Base-by-base conservation (phyloP, 2,797 vertebrate genomes). In the Picus viridis region DNA sequence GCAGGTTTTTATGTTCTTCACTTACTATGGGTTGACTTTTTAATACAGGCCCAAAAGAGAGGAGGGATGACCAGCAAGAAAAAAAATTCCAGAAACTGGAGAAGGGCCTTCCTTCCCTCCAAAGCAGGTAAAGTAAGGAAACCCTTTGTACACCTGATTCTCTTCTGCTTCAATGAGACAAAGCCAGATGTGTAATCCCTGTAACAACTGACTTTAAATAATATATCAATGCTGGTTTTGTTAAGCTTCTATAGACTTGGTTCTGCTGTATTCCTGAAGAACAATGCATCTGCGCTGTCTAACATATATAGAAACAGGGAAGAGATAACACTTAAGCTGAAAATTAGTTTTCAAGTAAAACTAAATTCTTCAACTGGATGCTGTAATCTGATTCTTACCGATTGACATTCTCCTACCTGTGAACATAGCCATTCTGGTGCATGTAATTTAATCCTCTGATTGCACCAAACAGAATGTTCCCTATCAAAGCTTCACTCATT, bases 401-500 rank as follows among this genome's bases (percentile, higher is more conserved):
- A 47, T 4, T 85, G 30, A 69, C n/a, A 43, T 75, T 93, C 34
- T 88, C 91, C 70, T 97, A 99, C 99, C 99, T 98, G 98, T 99
- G 99, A 97, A 99, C 98, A 83, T 98, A 99, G 95, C 99, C 98
- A 90, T 99, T 99, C 89, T 98, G 98, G 94, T 99, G 99, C 93
- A 99, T 98, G 95, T 99, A 99, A 88, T 98, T 98, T 97, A 99
- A 96, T 7, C 98, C 99, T 96, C 98, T 98, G 83, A 99, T 97
- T 59, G 98, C 98, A 41, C 98, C 99, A 68, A 99, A 98, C 47
- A 99, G 98, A 95, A 99, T 98, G 91, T 99, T 99, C 32, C 99
- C 98, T 86, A 99, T 99, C 93, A 99, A 97, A 90, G 98, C 98
- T 97, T 99, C 99, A 94, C 98, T 99, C 99, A 99, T 99, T 86